These are phyloP conservation scores for Hesperia comma DNA, from an alignment of 2,888 invertebrate species.

Conservation along the genomic window DNA sequence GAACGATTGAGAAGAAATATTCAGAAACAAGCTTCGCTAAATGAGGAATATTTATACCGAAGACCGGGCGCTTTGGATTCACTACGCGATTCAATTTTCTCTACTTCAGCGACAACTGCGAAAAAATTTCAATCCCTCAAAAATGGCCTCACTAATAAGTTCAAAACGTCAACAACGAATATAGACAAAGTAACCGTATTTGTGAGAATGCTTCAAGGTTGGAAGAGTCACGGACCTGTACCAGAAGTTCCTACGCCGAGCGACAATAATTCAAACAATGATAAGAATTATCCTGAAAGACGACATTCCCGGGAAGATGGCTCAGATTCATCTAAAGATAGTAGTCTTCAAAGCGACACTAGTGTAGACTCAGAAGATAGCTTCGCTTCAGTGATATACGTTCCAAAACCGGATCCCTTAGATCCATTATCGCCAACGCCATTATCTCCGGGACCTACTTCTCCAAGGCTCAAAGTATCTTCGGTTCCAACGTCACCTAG, in stretches of 20 bases:
- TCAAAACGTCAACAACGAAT: constrained; percentile 92
- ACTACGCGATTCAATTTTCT: constrained; percentile 89
- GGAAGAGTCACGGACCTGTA: constrained; percentile 85
- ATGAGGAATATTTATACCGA: constrained; percentile 92
- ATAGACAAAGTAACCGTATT: constrained; percentile 93
- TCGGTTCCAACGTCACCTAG: constrained; percentile 92
- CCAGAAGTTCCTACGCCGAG: constrained; percentile 75
- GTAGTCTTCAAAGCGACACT: constrained; percentile 96
- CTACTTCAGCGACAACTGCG: constrained; percentile 87
- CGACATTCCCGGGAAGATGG: constrained; percentile 94
- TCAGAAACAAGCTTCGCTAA: constrained; percentile 94
- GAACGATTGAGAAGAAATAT: constrained; percentile 92
- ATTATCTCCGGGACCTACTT: constrained; percentile 85
- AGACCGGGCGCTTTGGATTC: constrained; percentile 87
- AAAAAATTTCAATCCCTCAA: constrained; percentile 90
- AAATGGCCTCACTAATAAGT: constrained; percentile 92
- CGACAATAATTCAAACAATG: constrained; percentile 73
- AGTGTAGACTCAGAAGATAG: constrained; percentile 97
- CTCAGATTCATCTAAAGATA: constrained; percentile 94
- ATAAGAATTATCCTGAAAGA: constrained; percentile 84
- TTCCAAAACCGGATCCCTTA: constrained; percentile 90
- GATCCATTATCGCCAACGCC: constrained; percentile 85
- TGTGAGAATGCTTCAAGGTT: constrained; percentile 92
- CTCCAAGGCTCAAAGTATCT: constrained; percentile 85
- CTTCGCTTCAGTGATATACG: constrained; percentile 95